Conservation (phyloP, 2,888 invertebrate species). For the Drosophila helvetica region DNA sequence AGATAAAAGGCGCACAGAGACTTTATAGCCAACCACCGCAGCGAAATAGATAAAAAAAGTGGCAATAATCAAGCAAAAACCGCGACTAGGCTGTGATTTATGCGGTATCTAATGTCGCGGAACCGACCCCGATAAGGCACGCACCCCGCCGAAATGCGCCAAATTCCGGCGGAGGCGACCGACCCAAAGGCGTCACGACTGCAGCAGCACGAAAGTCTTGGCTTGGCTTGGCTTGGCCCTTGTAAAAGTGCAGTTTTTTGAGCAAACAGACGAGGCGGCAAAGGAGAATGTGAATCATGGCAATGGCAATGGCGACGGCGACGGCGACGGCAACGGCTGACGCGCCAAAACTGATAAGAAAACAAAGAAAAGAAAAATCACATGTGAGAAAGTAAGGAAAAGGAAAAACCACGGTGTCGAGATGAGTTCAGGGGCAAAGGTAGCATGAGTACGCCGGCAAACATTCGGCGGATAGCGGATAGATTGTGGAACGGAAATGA, state of each 20-base stretch:
- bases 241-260: constrained; percentile 57
- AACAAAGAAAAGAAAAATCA: constrained; percentile 65
- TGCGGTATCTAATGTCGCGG: constrained; percentile 70
- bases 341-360: constrained; percentile 64
- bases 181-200: constrained; percentile 9
- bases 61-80: constrained; percentile 66
- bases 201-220: neutral
- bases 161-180: constrained; percentile 29
- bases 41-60: constrained; percentile 69
- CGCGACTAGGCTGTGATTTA: constrained; percentile 76
- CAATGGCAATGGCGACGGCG: constrained; percentile 12
- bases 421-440: constrained; percentile 46
- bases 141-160: constrained; percentile 58
- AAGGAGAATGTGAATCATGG: constrained; percentile 57
- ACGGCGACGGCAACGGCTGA: constrained; percentile 14
- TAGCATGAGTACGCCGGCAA: constrained; percentile 57
- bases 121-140: constrained; percentile 64
- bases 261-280: constrained; percentile 4
- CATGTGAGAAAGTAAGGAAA: constrained; percentile 65
- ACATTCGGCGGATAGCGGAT: constrained; percentile 72
- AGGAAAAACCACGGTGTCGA: constrained; percentile 29
- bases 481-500: constrained; percentile 81
- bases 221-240: constrained; percentile 1
- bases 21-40: constrained; percentile 70
- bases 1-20: constrained; percentile 65